Evolutionary conservation across 2,797 vertebrate species (phyloP).

Genomic region (Synanceia verrucosa): DNA sequence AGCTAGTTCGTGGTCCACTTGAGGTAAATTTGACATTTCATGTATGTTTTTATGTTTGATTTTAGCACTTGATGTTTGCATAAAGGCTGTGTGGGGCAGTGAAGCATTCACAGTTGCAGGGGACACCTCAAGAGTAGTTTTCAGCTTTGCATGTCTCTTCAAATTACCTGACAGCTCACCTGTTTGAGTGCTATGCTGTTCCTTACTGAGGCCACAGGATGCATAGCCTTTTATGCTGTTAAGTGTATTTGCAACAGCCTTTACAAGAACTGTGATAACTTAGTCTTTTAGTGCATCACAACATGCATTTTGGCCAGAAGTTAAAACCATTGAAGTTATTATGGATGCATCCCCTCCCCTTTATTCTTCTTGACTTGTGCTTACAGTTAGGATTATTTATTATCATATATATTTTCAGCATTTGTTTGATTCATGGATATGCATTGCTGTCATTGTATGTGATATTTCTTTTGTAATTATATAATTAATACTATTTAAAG

Average conservation of each 20-base stretch:
- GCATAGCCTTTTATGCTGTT: constrained; percentile 32
- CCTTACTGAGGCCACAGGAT: constrained; percentile 37
- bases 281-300: constrained; percentile 60
- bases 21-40: constrained; percentile 50
- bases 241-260: constrained; percentile 61
- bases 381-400: constrained; percentile 85
- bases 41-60: constrained; percentile 41
- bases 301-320: constrained; percentile 65
- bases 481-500: constrained; percentile 85
- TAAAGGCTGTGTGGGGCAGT: constrained; percentile 47
- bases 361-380: constrained; percentile 67
- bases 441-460: constrained; percentile 83
- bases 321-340: constrained; percentile 64
- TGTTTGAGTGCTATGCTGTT: constrained; percentile 42
- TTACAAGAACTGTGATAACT: constrained; percentile 63
- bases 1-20: constrained; percentile 49
- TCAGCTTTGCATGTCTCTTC: constrained; percentile 62
- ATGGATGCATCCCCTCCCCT: constrained; percentile 38
- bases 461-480: constrained; percentile 85
- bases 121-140: constrained; percentile 43
- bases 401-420: constrained; percentile 85
- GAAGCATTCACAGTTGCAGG: constrained; percentile 34
- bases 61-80: constrained; percentile 59
- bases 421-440: constrained; percentile 82
- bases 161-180: constrained; percentile 48